These are phyloP conservation scores for Tretioscincus oriximinensis DNA, from an alignment of 2,113 vertebrate species.

Conservation along the genomic window DNA sequence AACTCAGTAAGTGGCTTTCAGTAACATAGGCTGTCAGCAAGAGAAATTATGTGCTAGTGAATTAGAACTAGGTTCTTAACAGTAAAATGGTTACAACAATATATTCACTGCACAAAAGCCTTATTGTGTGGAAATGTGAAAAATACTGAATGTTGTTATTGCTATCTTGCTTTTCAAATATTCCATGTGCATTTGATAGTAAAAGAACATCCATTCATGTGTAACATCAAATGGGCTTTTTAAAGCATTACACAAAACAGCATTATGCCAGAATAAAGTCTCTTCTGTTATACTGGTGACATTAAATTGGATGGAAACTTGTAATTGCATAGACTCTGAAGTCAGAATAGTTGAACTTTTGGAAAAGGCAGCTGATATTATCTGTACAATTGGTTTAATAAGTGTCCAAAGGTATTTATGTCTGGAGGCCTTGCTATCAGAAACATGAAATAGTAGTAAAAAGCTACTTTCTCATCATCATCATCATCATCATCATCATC, in stretches of 20 bases:
- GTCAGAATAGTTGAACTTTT: not conserved
- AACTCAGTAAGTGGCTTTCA: not conserved
- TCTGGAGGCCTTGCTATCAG: not conserved
- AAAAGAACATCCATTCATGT: not conserved
- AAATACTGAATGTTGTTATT: not conserved
- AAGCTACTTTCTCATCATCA: fast-evolving
- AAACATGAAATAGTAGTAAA: not conserved
- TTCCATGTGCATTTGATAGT: not conserved
- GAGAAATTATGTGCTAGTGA: not conserved
- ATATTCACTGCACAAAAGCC: not conserved
- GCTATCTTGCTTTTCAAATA: not conserved
- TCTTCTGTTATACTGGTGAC: not conserved
- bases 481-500: too few species aligned
- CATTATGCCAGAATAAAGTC: not conserved
- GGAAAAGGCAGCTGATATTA: not conserved
- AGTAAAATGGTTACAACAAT: not conserved
- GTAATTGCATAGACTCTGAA: not conserved
- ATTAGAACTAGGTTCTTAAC: not conserved
- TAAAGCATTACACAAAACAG: not conserved
- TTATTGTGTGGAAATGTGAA: not conserved
- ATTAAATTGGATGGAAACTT: not conserved
- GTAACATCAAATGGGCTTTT: constrained; percentile 2
- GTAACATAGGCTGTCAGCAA: not conserved
- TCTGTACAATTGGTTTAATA: constrained; percentile 19
- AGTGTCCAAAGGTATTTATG: constrained; percentile 17